These are phyloP conservation scores for Nyctibius bracteatus DNA, from an alignment of 2,113 vertebrate genomes.

Conservation along the genomic window DNA sequence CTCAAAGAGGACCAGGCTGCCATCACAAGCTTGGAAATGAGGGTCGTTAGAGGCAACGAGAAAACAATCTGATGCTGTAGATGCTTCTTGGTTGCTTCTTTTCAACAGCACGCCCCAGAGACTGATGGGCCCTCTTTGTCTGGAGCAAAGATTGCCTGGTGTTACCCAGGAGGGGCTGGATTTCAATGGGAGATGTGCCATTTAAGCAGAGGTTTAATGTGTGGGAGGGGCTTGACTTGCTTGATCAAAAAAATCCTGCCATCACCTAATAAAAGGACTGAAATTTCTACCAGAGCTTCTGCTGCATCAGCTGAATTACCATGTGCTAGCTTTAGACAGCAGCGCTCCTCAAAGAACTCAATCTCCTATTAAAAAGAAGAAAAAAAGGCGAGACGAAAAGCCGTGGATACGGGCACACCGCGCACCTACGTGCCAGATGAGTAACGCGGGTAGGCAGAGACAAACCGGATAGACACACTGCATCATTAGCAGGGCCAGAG, in stretches of 20 bases:
- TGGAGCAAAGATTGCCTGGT: background rate
- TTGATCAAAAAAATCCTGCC: background rate
- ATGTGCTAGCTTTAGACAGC: background rate
- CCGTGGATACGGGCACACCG: background rate
- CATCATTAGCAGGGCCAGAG: background rate
- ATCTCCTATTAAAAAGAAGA: background rate
- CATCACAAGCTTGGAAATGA: background rate
- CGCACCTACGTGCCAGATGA: background rate
- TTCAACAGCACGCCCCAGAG: background rate
- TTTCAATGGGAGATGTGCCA: background rate
- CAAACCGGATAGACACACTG: background rate
- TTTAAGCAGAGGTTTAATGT: background rate
- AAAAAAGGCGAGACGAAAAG: background rate
- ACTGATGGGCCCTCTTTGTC: background rate
- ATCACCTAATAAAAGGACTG: background rate
- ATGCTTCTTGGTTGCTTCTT: background rate
- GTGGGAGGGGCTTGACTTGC: background rate
- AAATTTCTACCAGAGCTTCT: slow-evolving; percentile 12
- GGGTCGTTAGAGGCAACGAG: background rate
- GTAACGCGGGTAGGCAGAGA: background rate
- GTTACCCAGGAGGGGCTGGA: background rate
- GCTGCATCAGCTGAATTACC: slow-evolving; percentile 43
- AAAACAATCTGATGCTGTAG: background rate
- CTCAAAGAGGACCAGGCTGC: slow-evolving; percentile 8
- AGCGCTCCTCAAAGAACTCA: background rate